These are phyloP conservation scores for Eupleurogrammus muticus DNA, from an alignment of 2,797 vertebrate genomes.

Conservation along the genomic window DNA sequence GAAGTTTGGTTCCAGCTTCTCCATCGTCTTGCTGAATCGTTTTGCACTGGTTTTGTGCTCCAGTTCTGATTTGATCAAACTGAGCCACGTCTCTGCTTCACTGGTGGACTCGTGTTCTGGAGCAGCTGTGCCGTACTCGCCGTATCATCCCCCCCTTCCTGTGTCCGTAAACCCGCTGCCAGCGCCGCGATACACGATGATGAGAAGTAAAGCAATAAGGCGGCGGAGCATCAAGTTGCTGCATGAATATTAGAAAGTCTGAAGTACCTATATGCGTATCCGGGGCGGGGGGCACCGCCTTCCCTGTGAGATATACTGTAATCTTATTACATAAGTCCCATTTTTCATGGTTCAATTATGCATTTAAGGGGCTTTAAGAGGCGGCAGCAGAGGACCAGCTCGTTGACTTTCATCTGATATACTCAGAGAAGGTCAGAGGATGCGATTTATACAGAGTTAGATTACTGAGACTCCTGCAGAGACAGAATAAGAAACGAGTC, in stretches of 20 bases:
- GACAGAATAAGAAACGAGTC: slow-evolving; percentile 52
- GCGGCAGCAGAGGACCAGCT: slow-evolving; percentile 27
- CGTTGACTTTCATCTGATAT: slow-evolving; percentile 54
- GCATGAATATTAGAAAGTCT: slow-evolving; percentile 16
- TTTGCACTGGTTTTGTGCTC: no score
- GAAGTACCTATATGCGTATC: background rate
- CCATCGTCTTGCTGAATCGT: no score
- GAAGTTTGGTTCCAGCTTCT: no score
- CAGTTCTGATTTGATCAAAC: no score
- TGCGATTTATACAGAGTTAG: slow-evolving; percentile 46
- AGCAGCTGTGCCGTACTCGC: no score
- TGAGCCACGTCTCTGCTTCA: background rate
- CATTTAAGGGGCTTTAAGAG: slow-evolving; percentile 26
- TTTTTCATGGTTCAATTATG: slow-evolving; percentile 54
- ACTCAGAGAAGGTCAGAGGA: slow-evolving; percentile 45
- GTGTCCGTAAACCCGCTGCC: slow-evolving; percentile 5
- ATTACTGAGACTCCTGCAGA: slow-evolving; percentile 51
- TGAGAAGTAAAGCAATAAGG: slow-evolving; percentile 29
- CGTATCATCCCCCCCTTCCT: no score
- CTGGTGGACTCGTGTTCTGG: background rate
- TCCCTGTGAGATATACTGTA: slow-evolving; percentile 12
- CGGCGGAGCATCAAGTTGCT: slow-evolving; percentile 5
- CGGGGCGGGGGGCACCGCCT: slow-evolving; percentile 12
- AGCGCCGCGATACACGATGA: background rate
- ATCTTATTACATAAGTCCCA: slow-evolving; percentile 26